These are phyloP conservation scores for Phyllotis vaccarum DNA, from an alignment of 2,797 vertebrate species.

Conservation along the genomic window DNA sequence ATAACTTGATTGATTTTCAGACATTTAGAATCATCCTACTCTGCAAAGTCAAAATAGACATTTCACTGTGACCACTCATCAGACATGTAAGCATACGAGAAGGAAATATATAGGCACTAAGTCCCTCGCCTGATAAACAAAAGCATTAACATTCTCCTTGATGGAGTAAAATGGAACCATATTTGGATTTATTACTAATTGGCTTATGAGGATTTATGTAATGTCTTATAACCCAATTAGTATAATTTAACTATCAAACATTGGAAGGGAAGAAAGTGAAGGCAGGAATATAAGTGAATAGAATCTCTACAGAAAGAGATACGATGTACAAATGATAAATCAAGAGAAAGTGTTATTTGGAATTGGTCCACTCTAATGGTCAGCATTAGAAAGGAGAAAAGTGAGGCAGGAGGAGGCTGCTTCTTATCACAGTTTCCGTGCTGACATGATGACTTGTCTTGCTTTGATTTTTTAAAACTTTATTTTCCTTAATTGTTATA, in stretches of 20 bases:
- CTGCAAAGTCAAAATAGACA: neutral
- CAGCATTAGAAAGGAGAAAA: neutral
- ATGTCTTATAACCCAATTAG: neutral
- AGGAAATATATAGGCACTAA: neutral
- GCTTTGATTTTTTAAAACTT: neutral
- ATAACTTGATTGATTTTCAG: constrained; percentile 12
- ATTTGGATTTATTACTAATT: neutral
- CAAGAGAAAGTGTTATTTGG: constrained; percentile 32
- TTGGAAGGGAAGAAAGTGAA: neutral
- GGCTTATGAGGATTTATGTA: neutral
- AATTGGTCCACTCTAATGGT: neutral
- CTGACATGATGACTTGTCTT: neutral
- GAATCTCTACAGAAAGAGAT: constrained; percentile 4
- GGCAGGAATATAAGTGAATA: neutral
- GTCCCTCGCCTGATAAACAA: neutral
- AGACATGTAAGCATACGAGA: constrained; percentile 41
- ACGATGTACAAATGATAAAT: neutral
- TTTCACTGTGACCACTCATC: constrained; percentile 17
- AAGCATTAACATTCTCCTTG: constrained; percentile 22
- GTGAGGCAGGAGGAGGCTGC: neutral
- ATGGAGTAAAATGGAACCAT: neutral
- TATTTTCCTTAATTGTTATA: neutral
- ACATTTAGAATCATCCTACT: constrained; percentile 35
- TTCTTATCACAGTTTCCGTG: neutral
- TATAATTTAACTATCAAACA: constrained; percentile 1